A percentile compares a stretch with the other conserved stretches of the same genome.
Evolutionary conservation across 1,140 invertebrate species (phyloP).

Genomic region (Ceratitis capitata): DNA sequence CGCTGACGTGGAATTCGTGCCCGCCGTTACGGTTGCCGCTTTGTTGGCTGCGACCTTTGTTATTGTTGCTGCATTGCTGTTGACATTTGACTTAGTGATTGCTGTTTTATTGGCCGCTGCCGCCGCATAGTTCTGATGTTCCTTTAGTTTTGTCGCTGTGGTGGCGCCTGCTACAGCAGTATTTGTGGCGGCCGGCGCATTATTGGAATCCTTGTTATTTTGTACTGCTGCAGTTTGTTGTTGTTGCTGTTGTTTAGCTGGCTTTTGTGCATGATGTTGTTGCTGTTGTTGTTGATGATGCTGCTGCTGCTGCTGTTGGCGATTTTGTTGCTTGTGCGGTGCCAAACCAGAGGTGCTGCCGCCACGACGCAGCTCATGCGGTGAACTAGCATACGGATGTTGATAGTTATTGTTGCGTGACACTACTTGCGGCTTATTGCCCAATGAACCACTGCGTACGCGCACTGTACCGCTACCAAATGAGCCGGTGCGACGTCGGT

Average conservation of each 20-base stretch:
- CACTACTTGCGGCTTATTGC: constrained; percentile 60
- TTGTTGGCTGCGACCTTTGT: neutral
- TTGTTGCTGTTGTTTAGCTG: constrained; percentile 44
- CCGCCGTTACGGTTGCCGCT: neutral
- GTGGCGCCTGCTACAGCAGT: neutral
- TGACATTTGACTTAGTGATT: neutral
- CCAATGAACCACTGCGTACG: constrained; percentile 61
- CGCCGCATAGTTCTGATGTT: constrained; percentile 1
- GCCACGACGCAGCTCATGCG: constrained; percentile 53
- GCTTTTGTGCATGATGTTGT: constrained; percentile 44
- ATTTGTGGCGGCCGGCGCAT: neutral
- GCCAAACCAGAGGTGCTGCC: constrained; percentile 54
- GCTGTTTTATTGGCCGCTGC: neutral
- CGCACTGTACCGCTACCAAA: constrained; percentile 66
- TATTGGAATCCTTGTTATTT: constrained; percentile 44
- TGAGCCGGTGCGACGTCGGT: constrained; percentile 61
- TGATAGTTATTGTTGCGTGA: constrained; percentile 39
- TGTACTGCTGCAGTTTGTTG: constrained; percentile 42
- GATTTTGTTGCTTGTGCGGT: constrained; percentile 43
- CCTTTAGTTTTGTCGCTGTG: neutral
- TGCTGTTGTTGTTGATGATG: constrained; percentile 38
- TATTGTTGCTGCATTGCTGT: neutral
- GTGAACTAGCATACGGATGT: constrained; percentile 50
- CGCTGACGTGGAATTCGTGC: neutral
- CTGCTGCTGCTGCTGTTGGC: constrained; percentile 26